Conservation (phyloP, 2,113 vertebrate genomes). For the Colaptes auratus region DNA sequence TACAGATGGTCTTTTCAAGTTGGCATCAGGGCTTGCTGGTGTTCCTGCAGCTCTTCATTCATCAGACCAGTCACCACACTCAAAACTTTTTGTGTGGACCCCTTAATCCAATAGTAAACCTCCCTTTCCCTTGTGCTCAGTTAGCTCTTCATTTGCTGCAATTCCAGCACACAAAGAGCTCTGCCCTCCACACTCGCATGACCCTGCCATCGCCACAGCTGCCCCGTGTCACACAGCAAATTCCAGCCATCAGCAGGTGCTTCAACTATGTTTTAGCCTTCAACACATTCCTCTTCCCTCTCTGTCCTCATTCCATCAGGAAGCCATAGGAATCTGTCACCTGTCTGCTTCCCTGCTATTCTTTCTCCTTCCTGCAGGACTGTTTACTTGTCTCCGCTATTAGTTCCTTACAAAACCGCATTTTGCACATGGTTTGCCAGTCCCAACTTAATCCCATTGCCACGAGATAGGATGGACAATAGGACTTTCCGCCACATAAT, state of each 20-base stretch:
- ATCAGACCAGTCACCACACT: background rate
- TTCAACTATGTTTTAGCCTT: background rate
- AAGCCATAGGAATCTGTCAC: background rate
- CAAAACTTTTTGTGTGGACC: background rate
- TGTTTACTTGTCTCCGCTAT: background rate
- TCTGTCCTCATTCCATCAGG: background rate
- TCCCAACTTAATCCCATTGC: background rate
- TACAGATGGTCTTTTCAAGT: background rate
- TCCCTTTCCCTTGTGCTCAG: background rate
- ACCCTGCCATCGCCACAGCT: background rate
- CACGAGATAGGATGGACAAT: accelerated
- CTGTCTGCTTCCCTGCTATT: background rate
- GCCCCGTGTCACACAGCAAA: background rate
- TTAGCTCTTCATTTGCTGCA: background rate
- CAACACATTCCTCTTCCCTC: background rate
- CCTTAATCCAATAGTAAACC: background rate
- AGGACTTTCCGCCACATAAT: background rate
- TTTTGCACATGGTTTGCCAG: background rate
- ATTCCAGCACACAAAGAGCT: background rate
- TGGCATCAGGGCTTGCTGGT: background rate
- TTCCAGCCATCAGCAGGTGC: background rate
- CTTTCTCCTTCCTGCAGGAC: background rate
- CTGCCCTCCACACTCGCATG: background rate
- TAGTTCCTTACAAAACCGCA: background rate
- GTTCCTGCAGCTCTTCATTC: background rate